A percentile compares a stretch with the other conserved stretches of the same genome.
Evolutionary conservation across 2,888 invertebrate genomes (phyloP).

Genomic region (Tupiocoris notatus): DNA sequence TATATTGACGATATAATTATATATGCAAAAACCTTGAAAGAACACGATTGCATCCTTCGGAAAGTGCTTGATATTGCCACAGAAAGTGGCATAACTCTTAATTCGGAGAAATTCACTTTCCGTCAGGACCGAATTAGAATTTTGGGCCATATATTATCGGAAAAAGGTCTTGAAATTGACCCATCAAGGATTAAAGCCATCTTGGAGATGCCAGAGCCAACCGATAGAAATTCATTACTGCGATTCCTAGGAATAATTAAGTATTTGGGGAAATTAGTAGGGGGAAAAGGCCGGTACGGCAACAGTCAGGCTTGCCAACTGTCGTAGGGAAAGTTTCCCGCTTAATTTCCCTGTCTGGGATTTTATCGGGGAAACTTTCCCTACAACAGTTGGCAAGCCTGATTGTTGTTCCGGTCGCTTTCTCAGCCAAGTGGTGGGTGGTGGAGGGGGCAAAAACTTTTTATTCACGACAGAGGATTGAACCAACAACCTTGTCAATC

Average conservation of each 20-base stretch:
- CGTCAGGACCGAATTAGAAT: conserved; percentile 8
- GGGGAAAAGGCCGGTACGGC: too few relatives aligned
- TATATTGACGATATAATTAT: conserved; percentile 51
- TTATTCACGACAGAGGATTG: too few relatives aligned
- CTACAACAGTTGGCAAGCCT: too few relatives aligned
- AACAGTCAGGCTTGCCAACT: too few relatives aligned
- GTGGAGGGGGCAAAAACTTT: too few relatives aligned
- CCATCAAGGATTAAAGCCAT: conserved; percentile 13
- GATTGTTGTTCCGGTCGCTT: too few relatives aligned
- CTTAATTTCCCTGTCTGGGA: too few relatives aligned
- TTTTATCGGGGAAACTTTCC: too few relatives aligned
- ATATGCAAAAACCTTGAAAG: conserved; percentile 41
- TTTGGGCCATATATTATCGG: conserved; percentile 32
- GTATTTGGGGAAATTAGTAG: conserved; percentile 16
- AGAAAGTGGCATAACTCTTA: conserved; percentile 31
- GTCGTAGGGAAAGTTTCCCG: too few relatives aligned
- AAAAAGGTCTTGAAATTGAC: conserved; percentile 22
- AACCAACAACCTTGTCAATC: too few relatives aligned
- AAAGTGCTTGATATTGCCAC: conserved; percentile 28
- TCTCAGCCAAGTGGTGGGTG: too few relatives aligned
- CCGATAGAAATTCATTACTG: conserved; percentile 5
- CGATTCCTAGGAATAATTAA: conserved; percentile 33
- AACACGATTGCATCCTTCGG: conserved; percentile 13
- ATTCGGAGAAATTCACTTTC: conserved; percentile 29
- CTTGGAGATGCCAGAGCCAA: conserved; percentile 5